Percentiles rank a stretch among this genome's conserved stretches.
These are phyloP conservation scores for Pissodes strobi DNA, from an alignment of 1,140 invertebrate species.

Conservation along the genomic window DNA sequence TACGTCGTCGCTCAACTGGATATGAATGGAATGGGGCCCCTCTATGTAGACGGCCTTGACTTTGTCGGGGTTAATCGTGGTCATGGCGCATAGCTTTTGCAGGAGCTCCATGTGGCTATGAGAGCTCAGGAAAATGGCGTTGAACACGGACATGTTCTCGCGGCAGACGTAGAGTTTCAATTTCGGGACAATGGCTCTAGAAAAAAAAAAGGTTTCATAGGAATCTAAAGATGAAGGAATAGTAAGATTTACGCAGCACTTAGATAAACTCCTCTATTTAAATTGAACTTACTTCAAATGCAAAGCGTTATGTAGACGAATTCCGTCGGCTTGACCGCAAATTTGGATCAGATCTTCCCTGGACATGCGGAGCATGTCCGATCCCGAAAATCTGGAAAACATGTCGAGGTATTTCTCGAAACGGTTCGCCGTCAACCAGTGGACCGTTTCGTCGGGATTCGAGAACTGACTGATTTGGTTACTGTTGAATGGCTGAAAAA, in stretches of 20 bases:
- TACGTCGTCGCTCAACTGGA: conserved; percentile 76
- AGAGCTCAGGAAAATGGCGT: conserved; percentile 77
- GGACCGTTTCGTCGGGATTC: conserved; percentile 65
- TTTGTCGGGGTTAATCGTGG: conserved; percentile 63
- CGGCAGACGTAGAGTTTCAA: conserved; percentile 80
- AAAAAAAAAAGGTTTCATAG: conserved; percentile 12
- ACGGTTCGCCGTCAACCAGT: conserved; percentile 80
- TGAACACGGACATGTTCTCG: conserved; percentile 70
- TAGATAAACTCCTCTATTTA: no score
- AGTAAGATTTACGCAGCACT: no score
- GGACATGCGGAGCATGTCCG: conserved; percentile 83
- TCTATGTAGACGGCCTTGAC: conserved; percentile 68
- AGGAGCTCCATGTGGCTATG: conserved; percentile 69
- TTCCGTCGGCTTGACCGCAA: conserved; percentile 88
- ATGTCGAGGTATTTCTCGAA: conserved; percentile 75
- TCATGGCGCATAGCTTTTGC: conserved; percentile 66
- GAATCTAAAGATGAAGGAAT: no score
- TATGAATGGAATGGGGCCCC: conserved; percentile 75
- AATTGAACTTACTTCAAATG: conserved; percentile 78
- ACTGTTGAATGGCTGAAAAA: conserved; percentile 4
- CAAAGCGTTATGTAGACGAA: conserved; percentile 87
- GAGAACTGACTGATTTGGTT: conserved; percentile 30
- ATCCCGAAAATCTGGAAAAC: conserved; percentile 84
- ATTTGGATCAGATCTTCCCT: conserved; percentile 92
- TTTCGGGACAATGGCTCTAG: conserved; percentile 72